Percentiles rank a stretch among this genome's conserved stretches.
Conservation (phyloP, 2,888 invertebrate genomes). For the Catocala sponsa region DNA sequence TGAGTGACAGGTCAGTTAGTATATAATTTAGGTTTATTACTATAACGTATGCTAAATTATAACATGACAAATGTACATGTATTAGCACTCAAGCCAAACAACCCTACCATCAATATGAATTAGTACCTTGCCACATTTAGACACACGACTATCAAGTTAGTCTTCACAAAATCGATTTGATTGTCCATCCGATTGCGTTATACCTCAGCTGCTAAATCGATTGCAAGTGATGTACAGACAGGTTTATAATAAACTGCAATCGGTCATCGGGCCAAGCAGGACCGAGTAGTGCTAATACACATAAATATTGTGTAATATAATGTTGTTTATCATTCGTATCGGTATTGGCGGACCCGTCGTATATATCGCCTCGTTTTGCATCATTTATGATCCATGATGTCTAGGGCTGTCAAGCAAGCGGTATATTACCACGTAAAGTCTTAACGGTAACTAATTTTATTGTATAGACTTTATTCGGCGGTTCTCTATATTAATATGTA, state of each 20-base stretch:
- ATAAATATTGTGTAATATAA: conserved; percentile 22
- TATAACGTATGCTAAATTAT: no score
- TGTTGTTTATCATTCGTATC: conserved; percentile 15
- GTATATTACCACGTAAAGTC: neutral
- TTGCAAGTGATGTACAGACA: conserved; percentile 27
- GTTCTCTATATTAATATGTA: no score
- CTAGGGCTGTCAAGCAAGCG: conserved; percentile 9
- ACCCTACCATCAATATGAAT: no score
- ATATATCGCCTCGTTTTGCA: conserved; percentile 8
- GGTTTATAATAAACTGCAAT: conserved; percentile 32
- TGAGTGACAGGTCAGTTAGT: no score
- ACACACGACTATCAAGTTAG: neutral
- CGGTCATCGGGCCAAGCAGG: conserved; percentile 41
- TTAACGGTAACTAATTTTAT: no score
- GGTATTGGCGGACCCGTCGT: conserved; percentile 8
- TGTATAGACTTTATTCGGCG: no score
- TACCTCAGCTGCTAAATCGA: conserved; percentile 24
- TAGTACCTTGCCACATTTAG: no score
- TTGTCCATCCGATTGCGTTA: conserved; percentile 28
- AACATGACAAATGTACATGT: no score
- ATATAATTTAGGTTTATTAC: no score
- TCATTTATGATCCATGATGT: conserved; percentile 11
- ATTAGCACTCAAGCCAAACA: no score
- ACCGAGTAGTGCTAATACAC: conserved; percentile 27
- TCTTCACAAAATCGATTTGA: conserved; percentile 18